These are phyloP conservation scores for Leptinotarsa juncta DNA, from an alignment of 2,888 invertebrate genomes.

Conservation along the genomic window DNA sequence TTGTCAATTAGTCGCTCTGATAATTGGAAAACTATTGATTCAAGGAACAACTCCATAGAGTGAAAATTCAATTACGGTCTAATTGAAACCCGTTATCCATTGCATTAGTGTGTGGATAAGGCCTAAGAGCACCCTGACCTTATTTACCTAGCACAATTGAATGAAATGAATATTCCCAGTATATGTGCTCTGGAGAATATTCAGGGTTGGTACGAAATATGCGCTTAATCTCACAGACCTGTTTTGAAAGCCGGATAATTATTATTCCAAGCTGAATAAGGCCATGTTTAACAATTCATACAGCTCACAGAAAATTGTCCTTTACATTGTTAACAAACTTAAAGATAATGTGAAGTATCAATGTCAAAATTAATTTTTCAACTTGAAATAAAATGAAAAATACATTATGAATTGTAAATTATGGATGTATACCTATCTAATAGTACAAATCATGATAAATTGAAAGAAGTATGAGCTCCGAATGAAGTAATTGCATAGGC, in stretches of 20 bases:
- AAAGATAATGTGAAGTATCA: too few relatives aligned
- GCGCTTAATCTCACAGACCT: neutral
- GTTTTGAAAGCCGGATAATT: neutral
- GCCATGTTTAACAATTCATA: neutral
- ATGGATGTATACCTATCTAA: too few relatives aligned
- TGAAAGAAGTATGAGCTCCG: too few relatives aligned
- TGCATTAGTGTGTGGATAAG: neutral
- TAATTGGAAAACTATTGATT: neutral
- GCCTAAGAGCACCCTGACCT: slow-evolving; percentile 8
- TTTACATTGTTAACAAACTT: neutral
- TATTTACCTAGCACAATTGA: neutral
- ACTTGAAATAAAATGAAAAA: too few relatives aligned
- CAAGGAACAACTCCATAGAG: neutral
- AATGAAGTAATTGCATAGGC: too few relatives aligned
- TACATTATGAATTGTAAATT: too few relatives aligned
- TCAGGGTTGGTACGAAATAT: neutral
- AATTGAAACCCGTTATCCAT: neutral
- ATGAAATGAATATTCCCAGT: neutral
- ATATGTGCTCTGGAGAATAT: neutral
- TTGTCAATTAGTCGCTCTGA: neutral
- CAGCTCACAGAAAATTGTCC: neutral
- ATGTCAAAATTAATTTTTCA: too few relatives aligned
- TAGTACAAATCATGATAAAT: too few relatives aligned
- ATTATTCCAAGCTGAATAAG: neutral
- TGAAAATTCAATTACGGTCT: slow-evolving; percentile 2